Evolutionary conservation across 2,113 vertebrate genomes (phyloP).

Genomic region (Plestiodon gilberti): DNA sequence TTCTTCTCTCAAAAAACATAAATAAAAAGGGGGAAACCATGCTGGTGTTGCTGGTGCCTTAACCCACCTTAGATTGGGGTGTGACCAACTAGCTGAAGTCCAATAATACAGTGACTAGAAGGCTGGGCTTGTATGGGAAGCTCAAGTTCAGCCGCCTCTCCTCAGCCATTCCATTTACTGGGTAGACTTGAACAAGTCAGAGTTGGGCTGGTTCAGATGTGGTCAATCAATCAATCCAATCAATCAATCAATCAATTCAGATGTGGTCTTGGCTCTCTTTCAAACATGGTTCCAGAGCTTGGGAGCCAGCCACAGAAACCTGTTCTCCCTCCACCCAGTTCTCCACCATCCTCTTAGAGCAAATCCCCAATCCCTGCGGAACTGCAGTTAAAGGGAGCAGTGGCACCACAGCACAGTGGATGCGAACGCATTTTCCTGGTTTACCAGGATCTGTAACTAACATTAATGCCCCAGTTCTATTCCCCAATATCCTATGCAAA

Average conservation of each 20-base stretch:
- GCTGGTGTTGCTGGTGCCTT: not conserved
- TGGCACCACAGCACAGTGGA: too few species aligned
- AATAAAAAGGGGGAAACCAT: not conserved
- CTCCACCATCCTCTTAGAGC: not conserved
- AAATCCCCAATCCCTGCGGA: not conserved
- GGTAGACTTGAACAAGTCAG: not conserved
- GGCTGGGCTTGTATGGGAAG: not conserved
- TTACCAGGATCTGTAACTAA: too few species aligned
- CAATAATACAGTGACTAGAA: not conserved
- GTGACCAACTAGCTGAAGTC: not conserved
- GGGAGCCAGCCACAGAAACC: not conserved
- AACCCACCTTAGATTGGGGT: not conserved
- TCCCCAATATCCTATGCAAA: too few species aligned
- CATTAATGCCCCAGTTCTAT: too few species aligned
- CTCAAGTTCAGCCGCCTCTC: not conserved
- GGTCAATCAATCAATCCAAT: too few species aligned
- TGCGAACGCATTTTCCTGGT: too few species aligned
- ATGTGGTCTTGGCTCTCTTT: not conserved
- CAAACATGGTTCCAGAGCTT: not conserved
- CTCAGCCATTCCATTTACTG: not conserved
- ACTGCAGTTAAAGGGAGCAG: too few species aligned
- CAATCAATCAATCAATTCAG: too few species aligned
- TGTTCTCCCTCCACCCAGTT: not conserved
- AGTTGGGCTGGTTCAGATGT: not conserved
- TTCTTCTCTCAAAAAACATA: not conserved